Evolutionary conservation across 2,797 vertebrate species (phyloP).

Genomic region (Cyprinodon diabolis): DNA sequence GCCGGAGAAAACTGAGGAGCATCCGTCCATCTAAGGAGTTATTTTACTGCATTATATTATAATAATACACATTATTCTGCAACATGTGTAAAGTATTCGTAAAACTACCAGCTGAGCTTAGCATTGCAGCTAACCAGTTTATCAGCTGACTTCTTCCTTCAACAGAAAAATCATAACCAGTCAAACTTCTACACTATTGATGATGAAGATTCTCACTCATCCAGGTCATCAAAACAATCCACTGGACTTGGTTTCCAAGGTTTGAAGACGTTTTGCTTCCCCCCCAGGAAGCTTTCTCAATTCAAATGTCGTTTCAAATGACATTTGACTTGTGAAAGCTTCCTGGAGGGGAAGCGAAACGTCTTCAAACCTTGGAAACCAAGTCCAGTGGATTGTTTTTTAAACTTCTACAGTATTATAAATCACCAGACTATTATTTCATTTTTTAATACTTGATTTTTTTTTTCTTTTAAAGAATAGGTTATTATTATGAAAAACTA

Average conservation of each 20-base stretch:
- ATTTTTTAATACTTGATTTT: neutral
- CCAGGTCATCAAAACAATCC: no score
- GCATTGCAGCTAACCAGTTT: no score
- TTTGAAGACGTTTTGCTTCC: no score
- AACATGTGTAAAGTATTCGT: neutral
- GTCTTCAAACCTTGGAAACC: no score
- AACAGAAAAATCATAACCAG: neutral
- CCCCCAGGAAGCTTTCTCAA: no score
- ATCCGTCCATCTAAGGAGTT: neutral
- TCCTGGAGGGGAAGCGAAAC: no score
- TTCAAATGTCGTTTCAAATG: no score
- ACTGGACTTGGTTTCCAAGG: no score
- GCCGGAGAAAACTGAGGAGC: neutral
- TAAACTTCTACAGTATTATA: neutral
- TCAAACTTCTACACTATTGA: neutral
- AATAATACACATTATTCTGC: neutral
- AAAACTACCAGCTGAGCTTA: neutral
- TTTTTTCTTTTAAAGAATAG: neutral
- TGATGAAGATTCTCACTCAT: no score
- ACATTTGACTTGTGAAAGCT: no score
- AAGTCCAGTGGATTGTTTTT: no score
- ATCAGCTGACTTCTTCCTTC: neutral
- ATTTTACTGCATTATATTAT: neutral
- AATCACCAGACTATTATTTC: neutral
- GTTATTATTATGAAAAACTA: neutral